Evolutionary conservation across 2,797 vertebrate genomes (phyloP).

Genomic region (Mareca strepera): DNA sequence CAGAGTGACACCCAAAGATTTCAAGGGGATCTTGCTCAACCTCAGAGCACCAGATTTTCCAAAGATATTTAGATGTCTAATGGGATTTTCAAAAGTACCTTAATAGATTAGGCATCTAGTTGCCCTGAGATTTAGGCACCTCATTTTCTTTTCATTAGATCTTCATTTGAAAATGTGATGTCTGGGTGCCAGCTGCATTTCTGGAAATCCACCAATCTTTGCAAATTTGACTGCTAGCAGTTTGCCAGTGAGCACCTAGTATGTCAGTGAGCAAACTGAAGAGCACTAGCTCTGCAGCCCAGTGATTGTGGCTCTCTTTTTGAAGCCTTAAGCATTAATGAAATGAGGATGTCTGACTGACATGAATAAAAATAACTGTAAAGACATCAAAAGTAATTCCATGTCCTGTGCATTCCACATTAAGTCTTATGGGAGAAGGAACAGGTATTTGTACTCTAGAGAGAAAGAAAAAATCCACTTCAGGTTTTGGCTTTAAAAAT

Average conservation of each 20-base stretch:
- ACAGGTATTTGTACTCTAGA: neutral
- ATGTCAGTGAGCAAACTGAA: neutral
- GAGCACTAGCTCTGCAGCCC: neutral
- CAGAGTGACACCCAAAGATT: neutral
- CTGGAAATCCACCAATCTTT: neutral
- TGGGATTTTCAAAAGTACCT: conserved; percentile 11
- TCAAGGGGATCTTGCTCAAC: neutral
- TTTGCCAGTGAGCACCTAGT: neutral
- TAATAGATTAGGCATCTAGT: neutral
- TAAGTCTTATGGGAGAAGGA: neutral
- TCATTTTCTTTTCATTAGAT: neutral
- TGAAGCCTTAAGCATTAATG: neutral
- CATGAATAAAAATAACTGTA: neutral
- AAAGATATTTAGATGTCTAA: neutral
- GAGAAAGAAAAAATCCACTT: neutral
- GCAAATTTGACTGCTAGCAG: neutral
- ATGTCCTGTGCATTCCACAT: neutral
- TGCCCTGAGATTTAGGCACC: neutral
- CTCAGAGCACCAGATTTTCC: neutral
- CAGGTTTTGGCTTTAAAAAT: neutral
- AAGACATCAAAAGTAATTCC: neutral
- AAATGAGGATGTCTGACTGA: neutral
- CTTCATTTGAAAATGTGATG: neutral
- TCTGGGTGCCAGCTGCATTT: neutral
- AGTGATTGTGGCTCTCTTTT: neutral